phyloP scores from a whole-genome alignment of 2,113 vertebrate species.

The Chitala chitala region DNA sequence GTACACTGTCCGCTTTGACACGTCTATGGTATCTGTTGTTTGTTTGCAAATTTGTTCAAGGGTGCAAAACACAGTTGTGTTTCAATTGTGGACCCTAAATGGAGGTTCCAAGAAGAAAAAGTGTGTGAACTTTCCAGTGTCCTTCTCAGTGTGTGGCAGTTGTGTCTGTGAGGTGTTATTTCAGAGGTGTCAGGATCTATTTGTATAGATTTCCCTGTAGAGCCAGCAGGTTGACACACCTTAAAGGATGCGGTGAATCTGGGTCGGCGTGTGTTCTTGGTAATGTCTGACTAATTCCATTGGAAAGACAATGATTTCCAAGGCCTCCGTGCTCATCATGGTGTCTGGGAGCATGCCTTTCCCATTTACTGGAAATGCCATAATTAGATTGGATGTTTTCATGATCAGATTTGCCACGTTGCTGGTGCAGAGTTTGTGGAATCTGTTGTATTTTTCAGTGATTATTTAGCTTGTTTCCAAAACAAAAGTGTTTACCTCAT shows the following conservation, averaged over 20 bases:
- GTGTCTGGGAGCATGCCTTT: neutral
- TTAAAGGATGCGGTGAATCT: neutral
- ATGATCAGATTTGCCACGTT: neutral
- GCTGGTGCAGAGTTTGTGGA: neutral
- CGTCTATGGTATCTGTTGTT: too few relatives aligned
- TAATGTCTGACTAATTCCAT: conserved; percentile 5
- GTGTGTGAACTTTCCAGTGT: neutral
- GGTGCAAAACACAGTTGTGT: neutral
- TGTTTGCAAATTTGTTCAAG: too few relatives aligned
- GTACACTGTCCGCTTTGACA: too few relatives aligned
- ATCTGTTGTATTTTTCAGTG: neutral
- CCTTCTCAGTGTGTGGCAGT: neutral
- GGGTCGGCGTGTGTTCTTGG: neutral
- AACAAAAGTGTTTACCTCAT: neutral
- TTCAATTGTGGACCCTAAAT: neutral
- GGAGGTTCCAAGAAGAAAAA: neutral
- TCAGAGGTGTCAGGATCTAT: neutral
- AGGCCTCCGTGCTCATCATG: neutral
- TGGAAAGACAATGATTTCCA: neutral
- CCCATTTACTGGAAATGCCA: neutral
- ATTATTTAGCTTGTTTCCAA: neutral
- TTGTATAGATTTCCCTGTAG: neutral
- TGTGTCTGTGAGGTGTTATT: neutral
- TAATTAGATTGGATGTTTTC: neutral
- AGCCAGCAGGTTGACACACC: neutral